phyloP scores from a whole-genome alignment of 2,888 invertebrate genomes.

The Lycophotia porphyrea region DNA sequence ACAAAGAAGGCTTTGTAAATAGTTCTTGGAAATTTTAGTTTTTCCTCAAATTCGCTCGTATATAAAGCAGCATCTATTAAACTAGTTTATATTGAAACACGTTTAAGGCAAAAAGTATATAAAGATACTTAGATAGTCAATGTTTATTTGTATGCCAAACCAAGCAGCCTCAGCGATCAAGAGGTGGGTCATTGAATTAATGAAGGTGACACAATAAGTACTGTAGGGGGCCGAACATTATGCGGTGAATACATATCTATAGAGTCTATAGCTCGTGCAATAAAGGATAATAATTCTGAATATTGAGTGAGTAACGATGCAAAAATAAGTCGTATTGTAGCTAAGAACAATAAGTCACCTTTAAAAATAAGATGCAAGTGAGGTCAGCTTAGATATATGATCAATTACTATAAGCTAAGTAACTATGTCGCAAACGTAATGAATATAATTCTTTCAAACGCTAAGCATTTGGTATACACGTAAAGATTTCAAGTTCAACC shows the following conservation, averaged over 20 bases:
- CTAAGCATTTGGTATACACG: not conserved
- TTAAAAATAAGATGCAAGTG: slow-evolving; percentile 14
- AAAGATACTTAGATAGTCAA: slow-evolving; percentile 41
- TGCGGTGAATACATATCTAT: slow-evolving; percentile 46
- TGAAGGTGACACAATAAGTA: slow-evolving; percentile 63
- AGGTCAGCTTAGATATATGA: slow-evolving; percentile 34
- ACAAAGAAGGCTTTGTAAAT: not conserved
- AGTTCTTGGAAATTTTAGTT: not conserved
- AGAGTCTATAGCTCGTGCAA: slow-evolving; percentile 27
- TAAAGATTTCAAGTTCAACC: slow-evolving; percentile 12
- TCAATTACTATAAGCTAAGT: slow-evolving; percentile 19
- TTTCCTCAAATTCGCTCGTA: slow-evolving; percentile 7
- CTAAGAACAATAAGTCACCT: slow-evolving; percentile 32
- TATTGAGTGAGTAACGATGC: slow-evolving; percentile 32
- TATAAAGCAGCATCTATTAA: not conserved
- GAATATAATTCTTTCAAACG: not conserved
- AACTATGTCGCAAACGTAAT: slow-evolving; percentile 22
- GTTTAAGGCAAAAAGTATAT: slow-evolving; percentile 40
- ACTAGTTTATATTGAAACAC: slow-evolving; percentile 52
- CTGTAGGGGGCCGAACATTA: slow-evolving; percentile 52
- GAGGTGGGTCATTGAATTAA: slow-evolving; percentile 64
- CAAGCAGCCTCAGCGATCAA: slow-evolving; percentile 43
- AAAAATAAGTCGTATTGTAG: slow-evolving; percentile 17
- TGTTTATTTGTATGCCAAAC: slow-evolving; percentile 60
- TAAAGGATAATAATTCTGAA: slow-evolving; percentile 58